Evolutionary conservation across 2,113 vertebrate species (phyloP), one percentile per base, ranked within the genome.

Genomic region (Hassar affinis): DNA sequence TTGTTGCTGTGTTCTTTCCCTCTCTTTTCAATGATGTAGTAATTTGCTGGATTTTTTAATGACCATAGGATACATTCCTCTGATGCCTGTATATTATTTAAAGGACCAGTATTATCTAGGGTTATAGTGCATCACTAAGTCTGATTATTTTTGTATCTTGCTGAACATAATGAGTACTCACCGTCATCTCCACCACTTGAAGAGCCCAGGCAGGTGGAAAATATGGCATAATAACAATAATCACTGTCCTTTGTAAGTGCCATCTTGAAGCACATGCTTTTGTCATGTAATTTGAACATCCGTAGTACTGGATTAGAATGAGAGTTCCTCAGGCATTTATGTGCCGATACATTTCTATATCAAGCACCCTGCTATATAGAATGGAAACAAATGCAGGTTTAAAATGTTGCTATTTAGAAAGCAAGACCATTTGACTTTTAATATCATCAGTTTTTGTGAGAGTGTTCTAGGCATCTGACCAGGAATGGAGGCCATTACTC

Each of bases 211-310:
- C 82, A 88, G 82, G 86, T 90, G 83, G 81, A 90, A 87, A 83
- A 84, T 83, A 86, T 88, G 42, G 78, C 86, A 88, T 87, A 83
- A 92, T 91, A 86, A 91, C 87, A 89, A 85, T 90, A 88, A 91
- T 90, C 83, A 85, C 81, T 64, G 54, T 79, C 61, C 66, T 79
- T 4, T 80, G 79, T 82, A 76, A 77, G 77, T 59, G 51, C 54
- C 80, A 75, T 61, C 69, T 38, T 81, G 77, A 87, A 56, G 59
- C 38, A 86, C 80, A 81, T 74, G 79, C 85, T 79, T 86, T 85
- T 71, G 79, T 68, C 2, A 30, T 86, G 74, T 86, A 82, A 86
- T 89, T 82, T 86, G 30, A 81, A 84, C n/a, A 72, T 80, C 57
- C 35, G 14, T n/a, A 25, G n/a, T n/a, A n/a, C n/a, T n/a, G n/a